Evolutionary conservation across 1,140 invertebrate species (phyloP).

Genomic region (Leguminivora glycinivorella): DNA sequence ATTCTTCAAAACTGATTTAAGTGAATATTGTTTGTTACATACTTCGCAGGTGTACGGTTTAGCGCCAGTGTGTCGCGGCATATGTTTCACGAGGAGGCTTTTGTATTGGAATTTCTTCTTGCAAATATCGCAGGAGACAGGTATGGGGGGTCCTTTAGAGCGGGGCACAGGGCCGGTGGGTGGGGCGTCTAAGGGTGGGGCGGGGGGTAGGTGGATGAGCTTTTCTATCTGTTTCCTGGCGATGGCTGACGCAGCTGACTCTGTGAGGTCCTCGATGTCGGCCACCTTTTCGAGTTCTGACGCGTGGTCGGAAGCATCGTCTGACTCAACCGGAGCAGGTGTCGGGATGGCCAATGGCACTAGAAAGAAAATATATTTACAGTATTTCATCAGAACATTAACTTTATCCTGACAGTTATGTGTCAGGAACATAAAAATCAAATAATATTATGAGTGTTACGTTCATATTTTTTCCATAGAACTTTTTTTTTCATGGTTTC

Average conservation of each 20-base stretch:
- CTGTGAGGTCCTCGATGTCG: neutral
- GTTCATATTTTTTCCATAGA: too few species aligned
- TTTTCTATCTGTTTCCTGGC: constrained; percentile 10
- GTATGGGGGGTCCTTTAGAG: neutral
- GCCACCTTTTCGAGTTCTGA: neutral
- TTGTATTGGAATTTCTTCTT: constrained; percentile 4
- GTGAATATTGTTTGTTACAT: constrained; percentile 9
- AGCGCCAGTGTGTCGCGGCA: neutral
- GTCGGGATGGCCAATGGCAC: constrained; percentile 1
- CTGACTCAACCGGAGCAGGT: neutral
- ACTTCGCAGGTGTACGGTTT: neutral
- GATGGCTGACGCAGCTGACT: neutral
- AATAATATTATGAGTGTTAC: too few species aligned
- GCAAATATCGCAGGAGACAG: neutral
- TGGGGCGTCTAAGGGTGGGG: neutral
- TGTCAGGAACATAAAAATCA: too few species aligned
- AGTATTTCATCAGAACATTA: neutral
- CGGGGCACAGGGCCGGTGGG: neutral
- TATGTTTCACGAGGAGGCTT: neutral
- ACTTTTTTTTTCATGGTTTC: too few species aligned
- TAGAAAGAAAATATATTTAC: neutral
- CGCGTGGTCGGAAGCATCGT: neutral
- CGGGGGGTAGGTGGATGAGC: neutral
- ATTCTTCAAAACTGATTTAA: constrained; percentile 2
- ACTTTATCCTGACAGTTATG: too few species aligned